Evolutionary conservation across 2,888 invertebrate genomes (phyloP), one percentile per base, ranked within the genome.

Genomic region (Holacanthella duospinosa): DNA sequence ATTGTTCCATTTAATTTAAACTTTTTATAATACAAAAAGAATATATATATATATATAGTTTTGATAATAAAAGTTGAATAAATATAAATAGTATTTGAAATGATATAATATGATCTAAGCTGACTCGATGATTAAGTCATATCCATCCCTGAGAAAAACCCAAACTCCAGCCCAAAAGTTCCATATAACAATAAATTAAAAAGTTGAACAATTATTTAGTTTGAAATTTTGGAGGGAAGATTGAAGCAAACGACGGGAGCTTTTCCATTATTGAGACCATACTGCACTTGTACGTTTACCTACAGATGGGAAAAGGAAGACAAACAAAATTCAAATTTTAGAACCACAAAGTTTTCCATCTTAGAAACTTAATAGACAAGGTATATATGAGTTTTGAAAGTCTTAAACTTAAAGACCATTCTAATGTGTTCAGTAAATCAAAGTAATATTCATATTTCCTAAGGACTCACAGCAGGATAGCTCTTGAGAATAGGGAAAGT

Each of bases 271-370:
- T 72, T 72, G 55, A 74, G 63, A 58, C 73, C 74, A 59, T 73
- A 74, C 60, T 73, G 74, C 25, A 74, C 74, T 56, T 68, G 66
- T 43, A 74, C 74, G 56, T 61, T 68, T n/a, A 73, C 69, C 74
- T 74, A n/a, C n/a, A n/a, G n/a, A n/a, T n/a, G n/a, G n/a, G n/a
- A n/a, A n/a, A 60, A 21, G 67, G n/a, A 21, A 48, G 4, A n/a
- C 48, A 48, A 48, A 48, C 36, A 36, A 36, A 36, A 36, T 21
- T 21, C 12, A n/a, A 48, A 48, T n/a, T 4, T 48, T 9, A 48
- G 48, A 21, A 48, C 4, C 4, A 48, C 19, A 48, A 48, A 48
- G 48, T 48, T 48, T 48, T 48, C 4, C 16, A n/a, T n/a, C n/a
- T 6, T 6, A 36, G 36, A 16, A 36, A 9, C 12, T 9, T 48